Base-by-base conservation (phyloP, 2,113 vertebrate genomes). In the Phodopus roborovskii region DNA sequence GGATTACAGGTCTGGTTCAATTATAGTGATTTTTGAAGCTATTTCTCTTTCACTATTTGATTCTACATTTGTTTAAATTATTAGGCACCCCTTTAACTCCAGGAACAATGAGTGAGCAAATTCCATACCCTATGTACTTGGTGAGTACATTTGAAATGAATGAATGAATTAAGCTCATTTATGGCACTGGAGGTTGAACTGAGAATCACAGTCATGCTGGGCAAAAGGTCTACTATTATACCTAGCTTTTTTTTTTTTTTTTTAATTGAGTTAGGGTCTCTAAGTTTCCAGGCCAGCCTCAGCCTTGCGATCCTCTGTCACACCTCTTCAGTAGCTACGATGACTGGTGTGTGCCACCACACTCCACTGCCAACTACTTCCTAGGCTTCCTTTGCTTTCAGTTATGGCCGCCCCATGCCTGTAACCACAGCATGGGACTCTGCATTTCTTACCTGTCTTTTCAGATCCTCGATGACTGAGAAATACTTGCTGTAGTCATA, bases 391-490 rank as follows among this genome's bases (percentile, higher is more conserved):
- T 75, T 5, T 36, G 30, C 75, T 87, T 92, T 39, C 19, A 75
- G 9, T 64, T n/a, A 30, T 15, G 7, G 24, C n/a, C 17, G 36
- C n/a, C 10, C 50, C 22, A 22, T 42, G 7, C 48, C 58, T 79
- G 13, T 11, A 66, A 19, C 50, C 16, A 70, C 84, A 64, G n/a
- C 8, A 26, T 17, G 12, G 5, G 68, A 50, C 24, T 73, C n/a
- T 4, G 1, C 58, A 36, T 77, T 73, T 96, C 98, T 96, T 97
- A 98, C 98, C 97, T 98, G 94, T 26, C n/a, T 96, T 95, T 97
- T 97, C 87, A 98, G 96, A n/a, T 98, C 98, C 89, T 98, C 98
- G 7, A 97, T 98, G 83, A 97, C 92, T 13, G 91, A 88, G 33
- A 96, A 95, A 74, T 98, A 98, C 28, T 95, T 96, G 77, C 93